These are phyloP conservation scores for Drosophila pachea DNA, from an alignment of 1,140 invertebrate genomes.

Conservation along the genomic window DNA sequence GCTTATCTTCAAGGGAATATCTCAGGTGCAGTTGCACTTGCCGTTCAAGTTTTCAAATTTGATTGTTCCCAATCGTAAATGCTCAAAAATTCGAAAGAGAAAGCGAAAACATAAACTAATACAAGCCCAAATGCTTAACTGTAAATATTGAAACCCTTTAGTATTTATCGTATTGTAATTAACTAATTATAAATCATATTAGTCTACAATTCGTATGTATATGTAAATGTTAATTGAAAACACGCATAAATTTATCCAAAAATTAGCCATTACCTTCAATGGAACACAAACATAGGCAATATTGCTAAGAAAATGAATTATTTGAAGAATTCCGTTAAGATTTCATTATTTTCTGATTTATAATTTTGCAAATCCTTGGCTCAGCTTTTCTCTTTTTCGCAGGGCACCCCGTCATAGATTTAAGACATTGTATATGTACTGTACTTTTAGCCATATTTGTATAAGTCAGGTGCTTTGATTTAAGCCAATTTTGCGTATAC, in stretches of 20 bases:
- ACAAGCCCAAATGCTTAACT: slow-evolving; percentile 41
- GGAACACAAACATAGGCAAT: slow-evolving; percentile 40
- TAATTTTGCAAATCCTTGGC: slow-evolving; percentile 7
- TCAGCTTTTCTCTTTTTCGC: slow-evolving; percentile 21
- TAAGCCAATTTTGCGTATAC: slow-evolving; percentile 69
- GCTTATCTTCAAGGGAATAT: too few species aligned
- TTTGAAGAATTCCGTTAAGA: background rate
- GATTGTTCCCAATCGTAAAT: slow-evolving; percentile 50
- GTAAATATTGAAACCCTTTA: slow-evolving; percentile 37
- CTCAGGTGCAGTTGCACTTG: too few species aligned
- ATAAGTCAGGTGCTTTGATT: slow-evolving; percentile 74
- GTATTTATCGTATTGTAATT: slow-evolving; percentile 40
- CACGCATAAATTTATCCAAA: slow-evolving; percentile 76
- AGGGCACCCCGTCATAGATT: slow-evolving; percentile 45
- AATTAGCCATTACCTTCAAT: slow-evolving; percentile 63
- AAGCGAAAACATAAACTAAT: slow-evolving; percentile 23
- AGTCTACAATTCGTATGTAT: slow-evolving; percentile 29
- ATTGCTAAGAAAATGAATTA: slow-evolving; percentile 16
- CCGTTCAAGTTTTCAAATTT: too few species aligned
- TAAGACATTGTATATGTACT: slow-evolving; percentile 40
- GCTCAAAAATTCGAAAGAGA: slow-evolving; percentile 60
- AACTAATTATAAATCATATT: background rate
- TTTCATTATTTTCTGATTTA: background rate
- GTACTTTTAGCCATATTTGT: slow-evolving; percentile 38
- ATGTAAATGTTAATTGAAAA: slow-evolving; percentile 68